phyloP scores from a whole-genome alignment of 2,888 invertebrate genomes.

The Anodontia alba region DNA sequence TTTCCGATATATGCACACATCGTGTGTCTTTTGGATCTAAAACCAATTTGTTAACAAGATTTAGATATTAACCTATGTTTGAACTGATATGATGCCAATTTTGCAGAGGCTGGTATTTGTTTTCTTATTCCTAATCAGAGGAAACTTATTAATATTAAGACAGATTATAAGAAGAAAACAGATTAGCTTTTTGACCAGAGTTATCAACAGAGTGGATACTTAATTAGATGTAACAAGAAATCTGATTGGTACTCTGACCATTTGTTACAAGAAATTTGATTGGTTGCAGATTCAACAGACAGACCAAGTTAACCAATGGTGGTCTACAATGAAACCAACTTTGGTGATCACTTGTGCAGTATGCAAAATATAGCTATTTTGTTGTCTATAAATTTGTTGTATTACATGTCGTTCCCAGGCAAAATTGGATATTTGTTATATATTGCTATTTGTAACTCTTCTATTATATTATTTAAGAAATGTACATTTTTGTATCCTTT shows the following conservation, averaged over 20 bases:
- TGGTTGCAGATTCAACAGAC: not conserved
- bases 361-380: slow-evolving; percentile 18
- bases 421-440: not conserved
- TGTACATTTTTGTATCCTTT: not conserved
- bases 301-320: not conserved
- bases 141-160: too few species aligned
- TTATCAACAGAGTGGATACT: not conserved
- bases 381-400: not conserved
- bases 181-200: not conserved
- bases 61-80: too few species aligned
- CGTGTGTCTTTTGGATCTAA: not conserved
- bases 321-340: not conserved
- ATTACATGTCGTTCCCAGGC: not conserved
- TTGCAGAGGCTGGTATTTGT: too few species aligned
- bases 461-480: not conserved
- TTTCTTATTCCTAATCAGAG: too few species aligned
- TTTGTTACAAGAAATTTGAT: not conserved
- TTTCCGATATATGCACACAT: slow-evolving; percentile 9
- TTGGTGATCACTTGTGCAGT: slow-evolving; percentile 20
- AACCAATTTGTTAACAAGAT: not conserved
- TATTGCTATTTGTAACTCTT: not conserved
- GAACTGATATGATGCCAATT: too few species aligned
- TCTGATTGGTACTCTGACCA: not conserved
- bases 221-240: not conserved
- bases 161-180: not conserved